These are phyloP conservation scores for Drosophila anomelani DNA, from an alignment of 2,888 invertebrate species.

Conservation along the genomic window DNA sequence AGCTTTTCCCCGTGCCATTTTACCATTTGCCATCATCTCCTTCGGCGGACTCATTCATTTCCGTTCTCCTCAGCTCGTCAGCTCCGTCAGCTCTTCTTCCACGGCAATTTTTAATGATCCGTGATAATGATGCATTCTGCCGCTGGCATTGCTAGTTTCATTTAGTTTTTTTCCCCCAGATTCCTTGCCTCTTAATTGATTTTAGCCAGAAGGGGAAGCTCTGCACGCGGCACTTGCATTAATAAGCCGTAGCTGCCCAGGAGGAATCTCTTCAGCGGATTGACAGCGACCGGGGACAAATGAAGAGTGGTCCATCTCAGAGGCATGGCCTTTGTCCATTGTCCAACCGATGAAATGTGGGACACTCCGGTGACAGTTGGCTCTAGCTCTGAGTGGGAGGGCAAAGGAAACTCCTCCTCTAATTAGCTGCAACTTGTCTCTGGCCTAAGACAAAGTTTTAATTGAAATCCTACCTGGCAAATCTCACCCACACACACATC, in stretches of 20 bases:
- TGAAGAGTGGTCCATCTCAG: slow-evolving; percentile 64
- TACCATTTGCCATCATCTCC: slow-evolving; percentile 44
- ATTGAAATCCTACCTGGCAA: slow-evolving; percentile 57
- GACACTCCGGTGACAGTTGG: slow-evolving; percentile 43
- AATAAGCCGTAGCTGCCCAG: slow-evolving; percentile 44
- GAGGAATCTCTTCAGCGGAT: slow-evolving; percentile 43
- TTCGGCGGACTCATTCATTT: slow-evolving; percentile 49
- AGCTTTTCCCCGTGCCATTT: slow-evolving; percentile 20
- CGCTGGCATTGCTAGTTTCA: slow-evolving; percentile 54
- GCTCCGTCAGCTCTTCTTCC: slow-evolving; percentile 36
- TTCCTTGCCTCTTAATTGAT: slow-evolving; percentile 63
- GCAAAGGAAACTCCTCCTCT: slow-evolving; percentile 20
- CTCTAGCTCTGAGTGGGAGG: neutral
- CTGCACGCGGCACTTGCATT: slow-evolving; percentile 46
- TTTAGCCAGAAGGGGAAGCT: slow-evolving; percentile 43
- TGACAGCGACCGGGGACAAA: slow-evolving; percentile 72
- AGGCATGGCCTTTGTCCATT: slow-evolving; percentile 57
- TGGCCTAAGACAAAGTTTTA: slow-evolving; percentile 53
- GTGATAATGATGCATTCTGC: slow-evolving; percentile 78
- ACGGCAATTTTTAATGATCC: slow-evolving; percentile 80
- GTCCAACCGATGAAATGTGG: slow-evolving; percentile 47
- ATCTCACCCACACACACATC: slow-evolving; percentile 35
- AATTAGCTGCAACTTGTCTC: slow-evolving; percentile 50
- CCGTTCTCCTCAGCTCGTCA: slow-evolving; percentile 41
- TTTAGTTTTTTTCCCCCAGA: slow-evolving; percentile 33